Base-by-base conservation (phyloP, 2,888 invertebrate species). In the Rhagonycha fulva region DNA sequence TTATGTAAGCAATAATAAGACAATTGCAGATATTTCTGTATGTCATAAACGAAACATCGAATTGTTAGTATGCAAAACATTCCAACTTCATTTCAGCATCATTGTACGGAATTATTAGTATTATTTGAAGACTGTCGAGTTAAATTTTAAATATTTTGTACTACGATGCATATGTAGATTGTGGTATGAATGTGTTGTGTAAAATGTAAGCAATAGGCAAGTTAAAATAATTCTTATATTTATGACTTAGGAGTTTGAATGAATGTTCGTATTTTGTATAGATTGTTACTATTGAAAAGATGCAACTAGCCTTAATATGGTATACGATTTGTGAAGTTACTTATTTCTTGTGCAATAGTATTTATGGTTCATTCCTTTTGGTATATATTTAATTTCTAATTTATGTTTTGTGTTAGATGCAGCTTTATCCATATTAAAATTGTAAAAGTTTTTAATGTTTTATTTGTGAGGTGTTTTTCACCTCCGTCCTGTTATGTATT, bases 1-100 rank as follows among this genome's bases (percentile, higher is more conserved):
- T 95, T 79, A 87, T 88, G 87, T 87, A 85, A 86, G 86, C 84
- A 85, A 78, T 76, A 78, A 47, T 47, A 47, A 47, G 47, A n/a
- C 47, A 47, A 47, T 47, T 47, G 2, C 47, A 62, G 68, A 30
- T 62, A 14, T 63, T 60, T 66, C 67, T 19, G 28, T 76, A 61
- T 73, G 72, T 62, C 12, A 60, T 63, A 32, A 14, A 19, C 14
- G 26, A 14, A 71, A 70, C 32, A 70, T 68, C 69, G 70, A 70
- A 62, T 72, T 74, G 72, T 72, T 70, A 70, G 69, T 66, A 24
- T 76, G 74, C 72, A 66, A 75, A 73, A 75, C 77, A 78, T 80
- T 80, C 76, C 79, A 77, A 71, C 76, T 76, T 76, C 75, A 79
- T 79, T 78, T 75, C 76, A 76, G 72, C 77, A 76, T 78, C 76